phyloP scores from a whole-genome alignment of 2,888 invertebrate species.

The Drosophila seclusa region DNA sequence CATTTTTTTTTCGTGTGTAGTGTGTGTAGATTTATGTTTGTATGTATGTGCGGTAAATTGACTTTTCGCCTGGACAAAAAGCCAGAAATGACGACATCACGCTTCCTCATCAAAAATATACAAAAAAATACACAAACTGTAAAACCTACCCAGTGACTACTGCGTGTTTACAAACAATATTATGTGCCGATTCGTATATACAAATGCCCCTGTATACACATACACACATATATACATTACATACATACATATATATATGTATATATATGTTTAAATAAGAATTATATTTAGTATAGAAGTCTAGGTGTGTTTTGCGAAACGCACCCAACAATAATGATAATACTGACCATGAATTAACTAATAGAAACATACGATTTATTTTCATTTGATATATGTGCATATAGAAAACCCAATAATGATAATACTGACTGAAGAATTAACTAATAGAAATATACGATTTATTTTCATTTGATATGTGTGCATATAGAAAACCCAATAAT shows the following conservation, averaged over 20 bases:
- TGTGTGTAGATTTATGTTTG: conserved; percentile 19
- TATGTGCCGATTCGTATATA: conserved; percentile 53
- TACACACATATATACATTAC: background rate
- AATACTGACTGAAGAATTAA: background rate
- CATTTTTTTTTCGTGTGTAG: conserved; percentile 20
- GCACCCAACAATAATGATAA: conserved; percentile 18
- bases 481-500: background rate
- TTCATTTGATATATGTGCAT: background rate
- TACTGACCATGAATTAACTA: background rate
- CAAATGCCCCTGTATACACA: background rate
- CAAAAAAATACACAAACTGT: conserved; percentile 52
- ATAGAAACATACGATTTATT: background rate
- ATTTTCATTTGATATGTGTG: background rate
- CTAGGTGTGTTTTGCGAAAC: conserved; percentile 65
- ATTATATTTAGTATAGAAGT: conserved; percentile 6
- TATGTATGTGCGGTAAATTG: conserved; percentile 64
- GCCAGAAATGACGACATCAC: conserved; percentile 77
- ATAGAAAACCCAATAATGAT: background rate
- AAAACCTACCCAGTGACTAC: conserved; percentile 69
- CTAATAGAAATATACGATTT: background rate
- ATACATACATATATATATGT: conserved; percentile 6
- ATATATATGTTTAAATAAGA: conserved; percentile 12
- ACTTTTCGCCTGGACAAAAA: conserved; percentile 75
- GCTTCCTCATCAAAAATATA: conserved; percentile 58
- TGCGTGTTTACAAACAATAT: conserved; percentile 79